phyloP scores from a whole-genome alignment of 2,888 invertebrate genomes.

The Aspidiotus destructor region DNA sequence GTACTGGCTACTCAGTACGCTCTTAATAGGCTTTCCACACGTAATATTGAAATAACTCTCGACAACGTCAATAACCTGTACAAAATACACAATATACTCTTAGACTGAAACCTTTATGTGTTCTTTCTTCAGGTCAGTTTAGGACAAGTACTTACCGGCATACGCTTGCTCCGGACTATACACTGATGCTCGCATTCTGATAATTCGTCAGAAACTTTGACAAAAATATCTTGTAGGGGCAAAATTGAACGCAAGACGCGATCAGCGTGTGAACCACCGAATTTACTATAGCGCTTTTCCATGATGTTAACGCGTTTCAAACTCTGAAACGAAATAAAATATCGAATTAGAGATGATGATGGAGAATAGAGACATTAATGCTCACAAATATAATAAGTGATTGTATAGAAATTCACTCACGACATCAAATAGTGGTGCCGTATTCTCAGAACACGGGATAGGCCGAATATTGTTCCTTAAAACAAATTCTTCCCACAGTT shows the following conservation, averaged over 20 bases:
- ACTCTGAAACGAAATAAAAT: no score
- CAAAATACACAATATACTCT: no score
- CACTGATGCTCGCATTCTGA: neutral
- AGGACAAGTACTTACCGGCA: neutral
- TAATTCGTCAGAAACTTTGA: constrained; percentile 9
- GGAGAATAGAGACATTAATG: no score
- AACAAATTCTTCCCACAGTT: constrained; percentile 8
- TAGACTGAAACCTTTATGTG: no score
- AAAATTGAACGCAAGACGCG: constrained; percentile 13
- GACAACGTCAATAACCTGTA: neutral
- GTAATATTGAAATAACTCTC: neutral
- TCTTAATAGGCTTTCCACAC: constrained; percentile 47
- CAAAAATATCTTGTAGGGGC: constrained; percentile 2
- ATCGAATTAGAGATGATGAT: no score
- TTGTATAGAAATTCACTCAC: no score
- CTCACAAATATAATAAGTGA: no score
- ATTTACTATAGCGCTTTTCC: constrained; percentile 11
- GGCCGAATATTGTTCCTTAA: constrained; percentile 1
- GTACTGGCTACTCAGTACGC: no score
- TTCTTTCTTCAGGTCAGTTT: neutral
- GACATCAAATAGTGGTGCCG: neutral
- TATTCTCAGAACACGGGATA: constrained; percentile 7
- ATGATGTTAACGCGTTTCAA: neutral
- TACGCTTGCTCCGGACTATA: neutral
- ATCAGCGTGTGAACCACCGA: constrained; percentile 17